Percentiles rank a stretch among this genome's conserved stretches.
These are phyloP conservation scores for Alentia gelatinosa DNA, from an alignment of 2,888 invertebrate genomes.

Conservation along the genomic window DNA sequence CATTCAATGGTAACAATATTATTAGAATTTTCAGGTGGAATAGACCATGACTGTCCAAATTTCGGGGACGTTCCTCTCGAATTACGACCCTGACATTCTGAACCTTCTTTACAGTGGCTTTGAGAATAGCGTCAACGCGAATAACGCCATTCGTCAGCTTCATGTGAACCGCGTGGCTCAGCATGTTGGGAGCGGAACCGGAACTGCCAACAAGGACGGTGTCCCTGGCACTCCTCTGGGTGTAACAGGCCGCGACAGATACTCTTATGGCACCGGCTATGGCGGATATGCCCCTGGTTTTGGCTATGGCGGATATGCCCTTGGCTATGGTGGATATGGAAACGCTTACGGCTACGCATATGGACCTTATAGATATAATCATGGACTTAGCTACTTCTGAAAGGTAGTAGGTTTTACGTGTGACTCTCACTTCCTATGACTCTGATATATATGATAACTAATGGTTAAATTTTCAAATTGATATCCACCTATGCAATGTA, in stretches of 20 bases:
- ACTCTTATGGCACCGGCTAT: background rate
- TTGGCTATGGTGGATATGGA: slow-evolving; percentile 30
- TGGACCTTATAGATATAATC: no score
- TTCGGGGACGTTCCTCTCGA: background rate
- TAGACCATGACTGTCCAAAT: background rate
- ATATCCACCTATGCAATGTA: no score
- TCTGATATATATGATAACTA: no score
- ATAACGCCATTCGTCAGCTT: slow-evolving; percentile 2
- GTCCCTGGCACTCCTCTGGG: slow-evolving; percentile 49
- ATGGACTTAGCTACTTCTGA: no score
- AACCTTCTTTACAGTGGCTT: background rate
- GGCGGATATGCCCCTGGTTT: background rate
- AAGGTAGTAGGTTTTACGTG: no score
- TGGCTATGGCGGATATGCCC: background rate
- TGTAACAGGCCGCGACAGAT: slow-evolving; percentile 26
- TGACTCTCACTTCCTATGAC: no score
- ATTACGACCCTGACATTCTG: background rate
- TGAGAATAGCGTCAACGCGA: slow-evolving; percentile 6
- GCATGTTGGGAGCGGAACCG: background rate
- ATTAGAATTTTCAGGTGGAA: background rate
- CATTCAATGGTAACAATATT: background rate
- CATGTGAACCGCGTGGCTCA: slow-evolving; percentile 13
- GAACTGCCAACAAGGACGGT: slow-evolving; percentile 38
- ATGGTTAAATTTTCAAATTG: no score
- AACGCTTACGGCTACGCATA: background rate